Conservation (phyloP, 2,113 vertebrate species). For the Erythrolamprus reginae region DNA sequence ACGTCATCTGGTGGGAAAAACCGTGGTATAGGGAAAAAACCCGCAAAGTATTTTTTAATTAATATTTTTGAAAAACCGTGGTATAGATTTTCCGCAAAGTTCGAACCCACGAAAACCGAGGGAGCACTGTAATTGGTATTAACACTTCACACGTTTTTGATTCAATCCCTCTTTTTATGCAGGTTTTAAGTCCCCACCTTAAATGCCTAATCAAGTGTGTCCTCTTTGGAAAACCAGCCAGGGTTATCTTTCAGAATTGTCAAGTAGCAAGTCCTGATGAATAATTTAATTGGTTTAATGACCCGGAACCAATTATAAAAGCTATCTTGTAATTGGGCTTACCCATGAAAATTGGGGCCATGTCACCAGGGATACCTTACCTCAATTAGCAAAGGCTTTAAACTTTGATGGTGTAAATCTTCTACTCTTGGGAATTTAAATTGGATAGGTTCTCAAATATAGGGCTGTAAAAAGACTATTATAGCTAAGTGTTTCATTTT, state of each 20-base stretch:
- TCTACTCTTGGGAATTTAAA: neutral
- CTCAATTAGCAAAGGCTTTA: neutral
- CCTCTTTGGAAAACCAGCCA: neutral
- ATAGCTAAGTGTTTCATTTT: neutral
- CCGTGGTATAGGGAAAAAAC: no score
- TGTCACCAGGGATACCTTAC: neutral
- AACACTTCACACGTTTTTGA: neutral
- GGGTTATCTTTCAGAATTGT: neutral
- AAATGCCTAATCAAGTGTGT: neutral
- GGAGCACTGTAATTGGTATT: neutral
- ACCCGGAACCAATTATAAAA: neutral
- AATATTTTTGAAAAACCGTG: no score
- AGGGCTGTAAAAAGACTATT: neutral
- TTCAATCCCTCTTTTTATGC: no score
- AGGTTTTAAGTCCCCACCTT: no score
- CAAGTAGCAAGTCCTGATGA: no score
- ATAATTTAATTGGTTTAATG: neutral
- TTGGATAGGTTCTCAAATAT: neutral
- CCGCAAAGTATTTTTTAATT: no score
- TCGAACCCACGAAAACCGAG: no score
- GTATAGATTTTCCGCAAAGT: no score
- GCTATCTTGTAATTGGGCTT: neutral
- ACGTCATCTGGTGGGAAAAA: no score
- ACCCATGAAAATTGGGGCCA: neutral
- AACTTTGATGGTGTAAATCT: neutral